Evolutionary conservation across 2,113 vertebrate species (phyloP), one percentile per base, ranked within the genome.

Genomic region (Platichthys flesus): DNA sequence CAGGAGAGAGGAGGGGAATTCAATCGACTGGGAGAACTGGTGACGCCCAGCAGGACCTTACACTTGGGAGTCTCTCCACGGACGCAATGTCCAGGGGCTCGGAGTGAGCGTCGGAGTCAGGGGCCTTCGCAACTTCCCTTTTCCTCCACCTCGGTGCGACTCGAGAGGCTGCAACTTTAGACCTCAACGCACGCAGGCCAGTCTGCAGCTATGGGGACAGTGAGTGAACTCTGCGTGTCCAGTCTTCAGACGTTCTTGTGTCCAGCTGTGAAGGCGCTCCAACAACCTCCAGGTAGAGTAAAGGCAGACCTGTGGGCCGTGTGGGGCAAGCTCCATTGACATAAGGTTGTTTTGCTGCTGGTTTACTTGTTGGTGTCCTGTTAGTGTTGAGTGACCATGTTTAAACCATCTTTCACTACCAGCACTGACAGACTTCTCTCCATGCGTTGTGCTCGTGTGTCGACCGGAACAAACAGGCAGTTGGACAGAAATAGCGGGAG

Each of bases 241-340:
- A 97, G 96, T 78, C 94, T 96, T 81, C 95, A 96, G 90, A 95
- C 95, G 1, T 96, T 97, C 85, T 88, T 97, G 78, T 95, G 92
- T 87, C 94, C 96, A 15, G 91, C 93, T 2, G 83, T 93, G 76
- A 88, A 84, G 47, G 21, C 82, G 21, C 16, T 57, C 31, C 86
- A 87, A 40, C 56, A 73, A 42, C 54, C 88, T 80, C 75, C 93
- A 95, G 96, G 96, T 96, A 93, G 83, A 59, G 24, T 62, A 12
- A 64, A 35, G 45, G 6, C 31, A 70, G 58, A 24, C n/a, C 47
- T 20, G 5, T 40, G 21, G 40, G n/a, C 56, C 58, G 3, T 13
- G 15, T 18, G 45, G 14, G 16, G 45, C 14, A 18, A 5, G 45
- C 16, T 18, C 45, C 45, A 18, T 49, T 15, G 16, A 4, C 13